Evolutionary conservation across 2,888 invertebrate species (phyloP).

Genomic region (Lamellibrachia satsuma): DNA sequence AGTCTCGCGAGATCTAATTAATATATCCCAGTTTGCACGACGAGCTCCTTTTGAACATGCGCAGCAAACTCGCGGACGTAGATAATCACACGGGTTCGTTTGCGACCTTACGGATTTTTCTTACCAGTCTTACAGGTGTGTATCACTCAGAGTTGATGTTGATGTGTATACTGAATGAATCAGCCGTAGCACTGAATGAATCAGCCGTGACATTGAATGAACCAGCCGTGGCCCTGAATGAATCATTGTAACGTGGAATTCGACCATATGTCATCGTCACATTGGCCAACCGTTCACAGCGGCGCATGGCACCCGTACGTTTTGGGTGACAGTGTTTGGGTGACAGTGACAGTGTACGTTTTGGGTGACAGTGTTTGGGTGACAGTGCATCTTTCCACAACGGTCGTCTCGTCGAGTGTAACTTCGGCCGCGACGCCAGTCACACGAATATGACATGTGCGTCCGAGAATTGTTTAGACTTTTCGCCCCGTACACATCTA

Average conservation of each 20-base stretch:
- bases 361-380: background rate
- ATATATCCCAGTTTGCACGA: no score
- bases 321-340: background rate
- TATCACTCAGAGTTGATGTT: background rate
- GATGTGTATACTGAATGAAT: background rate
- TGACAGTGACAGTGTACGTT: background rate
- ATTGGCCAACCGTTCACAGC: background rate
- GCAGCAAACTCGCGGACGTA: no score
- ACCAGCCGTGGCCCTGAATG: background rate
- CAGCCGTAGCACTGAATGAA: background rate
- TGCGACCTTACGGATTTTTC: no score
- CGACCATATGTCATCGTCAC: background rate
- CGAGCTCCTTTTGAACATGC: no score
- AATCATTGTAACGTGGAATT: background rate
- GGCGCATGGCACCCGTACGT: background rate
- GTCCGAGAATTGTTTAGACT: background rate
- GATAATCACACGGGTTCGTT: no score
- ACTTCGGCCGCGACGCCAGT: background rate
- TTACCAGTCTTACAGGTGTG: no score
- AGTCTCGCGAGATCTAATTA: no score
- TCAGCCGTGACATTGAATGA: background rate
- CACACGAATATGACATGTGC: background rate
- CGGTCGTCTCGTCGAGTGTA: background rate
- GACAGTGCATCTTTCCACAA: background rate
- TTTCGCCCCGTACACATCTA: background rate